Percentiles rank a stretch among this genome's conserved stretches.
These are phyloP conservation scores for Pseudotriccus pelzelni DNA, from an alignment of 2,797 vertebrate genomes.

Conservation along the genomic window DNA sequence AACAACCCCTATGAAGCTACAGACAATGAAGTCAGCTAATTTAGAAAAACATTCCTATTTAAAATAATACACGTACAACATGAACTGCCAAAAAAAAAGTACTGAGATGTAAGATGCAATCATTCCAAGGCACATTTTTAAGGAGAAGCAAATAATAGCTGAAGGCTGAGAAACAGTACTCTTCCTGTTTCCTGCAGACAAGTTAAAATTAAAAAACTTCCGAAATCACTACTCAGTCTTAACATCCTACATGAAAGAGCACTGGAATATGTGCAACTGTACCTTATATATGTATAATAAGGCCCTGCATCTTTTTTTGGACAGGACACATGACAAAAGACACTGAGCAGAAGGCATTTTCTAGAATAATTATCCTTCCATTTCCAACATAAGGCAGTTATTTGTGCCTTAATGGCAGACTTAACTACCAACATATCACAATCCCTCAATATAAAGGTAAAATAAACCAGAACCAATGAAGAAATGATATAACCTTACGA, in stretches of 20 bases:
- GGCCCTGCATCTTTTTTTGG: neutral
- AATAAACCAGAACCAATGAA: neutral
- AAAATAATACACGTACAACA: neutral
- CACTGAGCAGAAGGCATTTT: neutral
- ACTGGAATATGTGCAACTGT: neutral
- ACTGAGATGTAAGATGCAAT: accelerated
- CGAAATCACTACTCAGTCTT: neutral
- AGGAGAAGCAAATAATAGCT: neutral
- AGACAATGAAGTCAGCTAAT: neutral
- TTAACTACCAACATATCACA: neutral
- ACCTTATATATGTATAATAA: neutral
- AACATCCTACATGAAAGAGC: neutral
- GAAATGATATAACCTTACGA: neutral
- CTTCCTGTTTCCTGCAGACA: neutral
- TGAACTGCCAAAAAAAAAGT: neutral
- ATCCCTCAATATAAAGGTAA: neutral
- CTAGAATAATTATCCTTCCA: neutral
- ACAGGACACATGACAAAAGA: neutral
- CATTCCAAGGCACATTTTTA: neutral
- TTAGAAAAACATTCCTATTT: neutral
- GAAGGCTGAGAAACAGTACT: neutral
- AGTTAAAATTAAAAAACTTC: neutral
- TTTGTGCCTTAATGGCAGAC: neutral
- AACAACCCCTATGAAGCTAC: neutral
- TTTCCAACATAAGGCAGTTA: neutral